These are phyloP conservation scores for Drosophila recens DNA, from an alignment of 2,888 invertebrate genomes.

Conservation along the genomic window DNA sequence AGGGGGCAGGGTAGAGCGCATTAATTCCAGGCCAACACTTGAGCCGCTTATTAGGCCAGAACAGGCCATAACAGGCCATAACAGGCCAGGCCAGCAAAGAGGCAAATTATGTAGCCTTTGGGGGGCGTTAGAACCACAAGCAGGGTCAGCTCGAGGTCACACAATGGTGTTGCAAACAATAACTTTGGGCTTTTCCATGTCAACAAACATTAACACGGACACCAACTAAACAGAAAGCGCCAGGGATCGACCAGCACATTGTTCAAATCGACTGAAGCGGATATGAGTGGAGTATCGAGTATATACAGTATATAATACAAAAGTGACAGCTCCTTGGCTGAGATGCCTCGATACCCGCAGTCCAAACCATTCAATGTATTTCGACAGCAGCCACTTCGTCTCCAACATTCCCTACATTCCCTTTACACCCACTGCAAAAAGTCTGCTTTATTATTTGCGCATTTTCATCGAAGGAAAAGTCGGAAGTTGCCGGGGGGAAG, in stretches of 20 bases:
- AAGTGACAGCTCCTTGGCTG: constrained; percentile 12
- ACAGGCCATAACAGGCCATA: not conserved
- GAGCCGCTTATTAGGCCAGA: constrained; percentile 74
- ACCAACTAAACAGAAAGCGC: constrained; percentile 20
- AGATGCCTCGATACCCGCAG: constrained; percentile 28
- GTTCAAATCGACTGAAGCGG: constrained; percentile 26
- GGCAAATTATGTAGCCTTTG: constrained; percentile 64
- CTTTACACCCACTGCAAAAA: not conserved
- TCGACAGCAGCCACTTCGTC: not conserved
- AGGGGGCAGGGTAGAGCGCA: constrained; percentile 35
- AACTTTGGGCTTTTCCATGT: constrained; percentile 76
- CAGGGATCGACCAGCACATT: constrained; percentile 34
- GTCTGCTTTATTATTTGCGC: constrained; percentile 46
- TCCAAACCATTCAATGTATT: constrained; percentile 17
- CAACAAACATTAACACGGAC: constrained; percentile 70
- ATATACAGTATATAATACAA: not conserved
- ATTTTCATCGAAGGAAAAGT: constrained; percentile 32
- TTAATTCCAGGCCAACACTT: constrained; percentile 77
- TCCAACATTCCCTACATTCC: not conserved
- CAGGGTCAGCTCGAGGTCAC: constrained; percentile 43
- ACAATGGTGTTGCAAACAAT: constrained; percentile 65
- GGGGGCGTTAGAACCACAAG: constrained; percentile 28
- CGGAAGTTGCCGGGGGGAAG: not conserved
- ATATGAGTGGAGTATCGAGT: constrained; percentile 15
- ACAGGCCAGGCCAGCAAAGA: constrained; percentile 24